Percentiles rank a stretch among this genome's conserved stretches.
phyloP scores from a whole-genome alignment of 2,797 vertebrate species.

The Ambastaia sidthimunki region DNA sequence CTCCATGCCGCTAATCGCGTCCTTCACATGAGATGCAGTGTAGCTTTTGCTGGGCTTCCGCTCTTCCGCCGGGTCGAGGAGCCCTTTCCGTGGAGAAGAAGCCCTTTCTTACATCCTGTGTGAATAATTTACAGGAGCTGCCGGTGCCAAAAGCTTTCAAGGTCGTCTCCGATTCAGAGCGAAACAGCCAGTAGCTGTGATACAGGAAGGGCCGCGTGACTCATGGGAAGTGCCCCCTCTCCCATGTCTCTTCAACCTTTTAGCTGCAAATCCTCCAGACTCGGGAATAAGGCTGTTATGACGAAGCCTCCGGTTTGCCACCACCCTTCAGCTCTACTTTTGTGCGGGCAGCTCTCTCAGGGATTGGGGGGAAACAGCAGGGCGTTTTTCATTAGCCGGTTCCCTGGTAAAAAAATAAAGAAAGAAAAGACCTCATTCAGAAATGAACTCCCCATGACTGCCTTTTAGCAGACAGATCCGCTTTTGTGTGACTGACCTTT shows the following conservation, averaged over 20 bases:
- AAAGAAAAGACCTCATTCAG: conserved; percentile 39
- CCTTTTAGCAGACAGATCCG: conserved; percentile 39
- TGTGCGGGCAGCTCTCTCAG: conserved; percentile 39
- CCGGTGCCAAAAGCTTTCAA: conserved; percentile 61
- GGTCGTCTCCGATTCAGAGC: conserved; percentile 49
- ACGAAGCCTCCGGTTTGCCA: conserved; percentile 18
- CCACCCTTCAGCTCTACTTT: conserved; percentile 42
- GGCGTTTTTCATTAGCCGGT: conserved; percentile 45
- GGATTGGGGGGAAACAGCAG: conserved; percentile 35
- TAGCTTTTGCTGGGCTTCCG: conserved; percentile 36
- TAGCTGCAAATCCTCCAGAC: conserved; percentile 46
- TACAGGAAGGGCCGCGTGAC: conserved; percentile 45
- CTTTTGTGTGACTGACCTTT: conserved; percentile 47
- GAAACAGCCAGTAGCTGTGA: conserved; percentile 44
- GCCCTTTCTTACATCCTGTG: conserved; percentile 54
- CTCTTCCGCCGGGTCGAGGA: conserved; percentile 20
- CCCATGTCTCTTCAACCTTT: conserved; percentile 52
- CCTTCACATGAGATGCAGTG: neutral
- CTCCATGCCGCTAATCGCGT: conserved; percentile 23
- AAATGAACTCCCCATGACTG: conserved; percentile 20
- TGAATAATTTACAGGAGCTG: conserved; percentile 65
- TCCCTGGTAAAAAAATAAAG: conserved; percentile 15
- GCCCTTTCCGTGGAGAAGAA: conserved; percentile 27
- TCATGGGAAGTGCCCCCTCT: conserved; percentile 31
- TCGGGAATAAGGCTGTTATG: conserved; percentile 21